Conservation (phyloP, 2,888 invertebrate species). For the Elegia similella region DNA sequence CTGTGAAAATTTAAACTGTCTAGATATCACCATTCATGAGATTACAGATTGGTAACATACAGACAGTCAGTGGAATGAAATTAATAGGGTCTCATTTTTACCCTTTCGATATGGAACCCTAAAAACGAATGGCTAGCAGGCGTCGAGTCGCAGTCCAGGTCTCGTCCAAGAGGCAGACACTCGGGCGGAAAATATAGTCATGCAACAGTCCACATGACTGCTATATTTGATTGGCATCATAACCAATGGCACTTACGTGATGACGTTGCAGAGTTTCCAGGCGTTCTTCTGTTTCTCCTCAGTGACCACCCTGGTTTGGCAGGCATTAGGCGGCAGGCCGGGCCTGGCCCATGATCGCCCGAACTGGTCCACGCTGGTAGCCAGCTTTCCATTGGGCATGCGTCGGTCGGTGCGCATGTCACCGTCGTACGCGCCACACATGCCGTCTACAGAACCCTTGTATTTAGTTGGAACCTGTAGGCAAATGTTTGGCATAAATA, state of each 20-base stretch:
- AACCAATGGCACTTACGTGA: conserved; percentile 18
- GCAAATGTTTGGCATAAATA: background rate
- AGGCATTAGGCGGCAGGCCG: conserved; percentile 69
- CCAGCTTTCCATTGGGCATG: conserved; percentile 84
- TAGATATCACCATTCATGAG: no score
- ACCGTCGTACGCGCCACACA: conserved; percentile 90
- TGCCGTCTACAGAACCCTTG: conserved; percentile 85
- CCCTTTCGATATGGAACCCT: no score
- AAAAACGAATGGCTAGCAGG: no score
- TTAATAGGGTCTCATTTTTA: no score
- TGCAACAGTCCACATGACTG: no score
- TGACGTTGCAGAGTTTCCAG: conserved; percentile 35
- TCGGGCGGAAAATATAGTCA: no score
- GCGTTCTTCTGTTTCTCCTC: conserved; percentile 83
- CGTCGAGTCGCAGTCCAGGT: no score
- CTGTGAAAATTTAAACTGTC: no score
- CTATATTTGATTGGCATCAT: background rate
- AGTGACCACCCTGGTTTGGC: conserved; percentile 84
- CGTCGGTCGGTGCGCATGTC: conserved; percentile 85
- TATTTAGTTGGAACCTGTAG: conserved; percentile 81
- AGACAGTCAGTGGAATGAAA: no score
- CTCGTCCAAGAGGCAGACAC: no score
- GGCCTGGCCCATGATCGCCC: conserved; percentile 88
- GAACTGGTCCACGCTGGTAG: conserved; percentile 85
- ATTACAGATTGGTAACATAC: no score